Evolutionary conservation across 92 coral and sea anemone species (phyloP).

Genomic region (Heliopora coerulea): DNA sequence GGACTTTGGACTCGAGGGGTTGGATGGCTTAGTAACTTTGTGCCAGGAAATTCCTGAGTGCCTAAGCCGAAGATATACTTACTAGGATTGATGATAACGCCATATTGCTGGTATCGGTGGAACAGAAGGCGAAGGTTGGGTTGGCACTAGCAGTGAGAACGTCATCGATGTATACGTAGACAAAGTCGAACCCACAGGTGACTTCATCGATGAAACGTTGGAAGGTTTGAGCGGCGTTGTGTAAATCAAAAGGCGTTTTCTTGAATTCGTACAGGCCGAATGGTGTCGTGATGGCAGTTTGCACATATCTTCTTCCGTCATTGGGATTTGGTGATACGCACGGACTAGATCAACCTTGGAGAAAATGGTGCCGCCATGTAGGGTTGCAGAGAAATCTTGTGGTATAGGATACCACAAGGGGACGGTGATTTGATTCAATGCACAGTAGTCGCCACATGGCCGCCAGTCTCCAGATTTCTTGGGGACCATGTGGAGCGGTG

Average conservation of each 20-base stretch:
- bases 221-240: conserved; percentile 32
- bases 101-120: background rate
- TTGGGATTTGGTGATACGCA: conserved; percentile 13
- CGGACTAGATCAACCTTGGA: conserved; percentile 20
- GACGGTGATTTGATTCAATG: background rate
- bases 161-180: conserved; percentile 4
- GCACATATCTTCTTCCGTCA: conserved; percentile 1
- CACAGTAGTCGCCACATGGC: conserved; percentile 19
- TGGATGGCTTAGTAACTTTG: no score
- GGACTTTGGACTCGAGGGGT: conserved; percentile 4
- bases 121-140: background rate
- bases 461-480: conserved; percentile 14
- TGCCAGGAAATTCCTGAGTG: no score
- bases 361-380: conserved; percentile 6
- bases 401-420: conserved; percentile 2
- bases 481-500: background rate
- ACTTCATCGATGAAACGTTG: no score
- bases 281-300: conserved; percentile 20
- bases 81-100: background rate
- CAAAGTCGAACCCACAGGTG: background rate
- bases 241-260: conserved; percentile 30
- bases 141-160: background rate
- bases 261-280: conserved; percentile 20
- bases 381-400: conserved; percentile 1
- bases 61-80: no score